A percentile compares a stretch with the other conserved stretches of the same genome.
Conservation (phyloP, 92 coral and sea anemone genomes). For the Diadumene lineata region DNA sequence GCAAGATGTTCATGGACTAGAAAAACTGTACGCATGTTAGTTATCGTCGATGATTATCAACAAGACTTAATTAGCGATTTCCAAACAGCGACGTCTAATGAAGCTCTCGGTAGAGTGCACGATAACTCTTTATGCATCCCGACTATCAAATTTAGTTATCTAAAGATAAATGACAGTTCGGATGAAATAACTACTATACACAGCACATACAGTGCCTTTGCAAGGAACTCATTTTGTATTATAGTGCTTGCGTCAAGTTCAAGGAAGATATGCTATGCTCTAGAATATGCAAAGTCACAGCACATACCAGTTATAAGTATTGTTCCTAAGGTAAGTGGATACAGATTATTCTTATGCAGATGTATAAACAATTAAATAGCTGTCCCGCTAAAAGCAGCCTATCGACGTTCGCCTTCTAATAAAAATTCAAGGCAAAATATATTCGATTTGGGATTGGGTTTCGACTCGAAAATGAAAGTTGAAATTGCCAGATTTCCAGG, state of each 20-base stretch:
- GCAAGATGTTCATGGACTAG: slow-evolving; percentile 13
- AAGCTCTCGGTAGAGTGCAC: not conserved
- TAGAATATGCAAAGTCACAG: slow-evolving; percentile 25
- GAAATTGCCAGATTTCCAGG: too few relatives aligned
- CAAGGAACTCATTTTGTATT: slow-evolving; percentile 13
- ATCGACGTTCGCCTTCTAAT: too few relatives aligned
- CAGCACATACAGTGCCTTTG: not conserved
- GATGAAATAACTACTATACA: slow-evolving; percentile 19
- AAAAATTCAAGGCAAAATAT: too few relatives aligned
- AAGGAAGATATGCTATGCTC: slow-evolving; percentile 14
- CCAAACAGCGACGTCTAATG: not conserved
- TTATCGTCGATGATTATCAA: slow-evolving; percentile 2
- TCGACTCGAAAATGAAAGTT: too few relatives aligned
- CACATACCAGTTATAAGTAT: slow-evolving; percentile 36
- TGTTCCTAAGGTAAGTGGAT: slow-evolving; percentile 10
- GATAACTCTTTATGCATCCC: slow-evolving; percentile 12
- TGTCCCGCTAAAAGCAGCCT: too few relatives aligned
- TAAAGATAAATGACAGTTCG: slow-evolving; percentile 16
- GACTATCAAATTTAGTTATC: slow-evolving; percentile 4
- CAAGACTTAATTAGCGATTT: not conserved
- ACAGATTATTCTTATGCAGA: too few relatives aligned
- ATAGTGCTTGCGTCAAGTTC: slow-evolving; percentile 19
- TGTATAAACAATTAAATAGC: too few relatives aligned
- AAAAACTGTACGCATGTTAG: slow-evolving; percentile 20
- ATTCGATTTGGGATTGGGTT: too few relatives aligned